These are phyloP conservation scores for Palythoa grandis DNA, from an alignment of 92 coral and sea anemone genomes.

Conservation along the genomic window DNA sequence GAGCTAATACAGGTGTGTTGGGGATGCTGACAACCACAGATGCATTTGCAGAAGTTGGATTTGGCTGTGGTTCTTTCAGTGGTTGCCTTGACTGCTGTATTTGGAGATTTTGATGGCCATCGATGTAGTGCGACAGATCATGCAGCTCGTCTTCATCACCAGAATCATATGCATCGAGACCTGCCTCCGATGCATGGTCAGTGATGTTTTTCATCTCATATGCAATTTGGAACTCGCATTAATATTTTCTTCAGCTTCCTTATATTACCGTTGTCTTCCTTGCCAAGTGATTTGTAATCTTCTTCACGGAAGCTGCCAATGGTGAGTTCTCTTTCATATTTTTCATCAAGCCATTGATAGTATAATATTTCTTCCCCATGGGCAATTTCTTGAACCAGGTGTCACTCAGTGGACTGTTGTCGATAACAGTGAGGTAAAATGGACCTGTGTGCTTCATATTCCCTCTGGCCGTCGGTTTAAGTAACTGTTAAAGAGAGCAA, in stretches of 20 bases:
- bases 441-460: too few relatives aligned
- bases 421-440: too few relatives aligned
- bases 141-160: conserved; percentile 32
- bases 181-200: conserved; percentile 32
- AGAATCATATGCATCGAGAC: conserved; percentile 43
- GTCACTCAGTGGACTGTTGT: too few relatives aligned
- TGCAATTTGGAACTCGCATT: too few relatives aligned
- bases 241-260: conserved; percentile 19
- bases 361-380: background rate
- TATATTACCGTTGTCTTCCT: conserved; percentile 27
- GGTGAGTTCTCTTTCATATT: background rate
- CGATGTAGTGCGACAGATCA: conserved; percentile 8
- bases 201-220: too few relatives aligned
- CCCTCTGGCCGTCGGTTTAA: too few relatives aligned
- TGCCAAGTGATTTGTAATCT: background rate
- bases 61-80: too few relatives aligned
- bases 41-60: conserved; percentile 18
- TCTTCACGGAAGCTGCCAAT: too few relatives aligned
- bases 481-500: too few relatives aligned
- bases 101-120: conserved; percentile 7
- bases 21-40: conserved; percentile 21
- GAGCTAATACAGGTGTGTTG: conserved; percentile 8
- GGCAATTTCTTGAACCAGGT: too few relatives aligned
- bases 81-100: background rate
- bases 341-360: background rate